Evolutionary conservation across 2,797 vertebrate genomes (phyloP).

Genomic region (Vultur gryphus): DNA sequence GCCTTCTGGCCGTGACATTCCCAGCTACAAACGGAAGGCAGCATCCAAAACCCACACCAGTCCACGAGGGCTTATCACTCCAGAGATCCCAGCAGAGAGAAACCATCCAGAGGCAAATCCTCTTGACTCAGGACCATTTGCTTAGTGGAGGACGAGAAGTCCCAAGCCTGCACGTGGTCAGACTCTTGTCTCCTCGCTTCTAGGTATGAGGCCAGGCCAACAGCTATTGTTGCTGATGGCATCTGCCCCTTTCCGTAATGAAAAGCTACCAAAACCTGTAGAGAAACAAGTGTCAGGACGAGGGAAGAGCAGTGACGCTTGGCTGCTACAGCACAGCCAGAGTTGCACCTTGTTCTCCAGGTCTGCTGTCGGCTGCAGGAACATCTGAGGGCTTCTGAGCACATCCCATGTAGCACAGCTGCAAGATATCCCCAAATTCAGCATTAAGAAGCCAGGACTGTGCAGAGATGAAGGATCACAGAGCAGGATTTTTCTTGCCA

Average conservation of each 20-base stretch:
- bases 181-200: background rate
- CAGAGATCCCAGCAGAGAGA: background rate
- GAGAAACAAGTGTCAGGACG: background rate
- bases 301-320: background rate
- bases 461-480: fast-evolving
- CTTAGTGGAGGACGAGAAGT: background rate
- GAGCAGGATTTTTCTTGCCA: background rate
- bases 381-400: background rate
- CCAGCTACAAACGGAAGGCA: background rate
- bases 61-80: fast-evolving
- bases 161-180: fast-evolving
- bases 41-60: background rate
- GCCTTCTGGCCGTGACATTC: background rate
- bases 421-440: background rate
- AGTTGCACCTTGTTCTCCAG: background rate
- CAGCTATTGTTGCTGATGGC: fast-evolving
- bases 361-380: background rate
- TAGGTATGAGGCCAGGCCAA: background rate
- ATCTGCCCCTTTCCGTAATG: fast-evolving
- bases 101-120: background rate
- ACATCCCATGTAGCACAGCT: fast-evolving
- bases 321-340: background rate
- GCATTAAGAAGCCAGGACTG: fast-evolving
- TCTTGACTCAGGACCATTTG: background rate
- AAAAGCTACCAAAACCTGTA: background rate